Evolutionary conservation across 1,140 invertebrate species (phyloP).

Genomic region (Hermatobates lingyangjiaoensis): DNA sequence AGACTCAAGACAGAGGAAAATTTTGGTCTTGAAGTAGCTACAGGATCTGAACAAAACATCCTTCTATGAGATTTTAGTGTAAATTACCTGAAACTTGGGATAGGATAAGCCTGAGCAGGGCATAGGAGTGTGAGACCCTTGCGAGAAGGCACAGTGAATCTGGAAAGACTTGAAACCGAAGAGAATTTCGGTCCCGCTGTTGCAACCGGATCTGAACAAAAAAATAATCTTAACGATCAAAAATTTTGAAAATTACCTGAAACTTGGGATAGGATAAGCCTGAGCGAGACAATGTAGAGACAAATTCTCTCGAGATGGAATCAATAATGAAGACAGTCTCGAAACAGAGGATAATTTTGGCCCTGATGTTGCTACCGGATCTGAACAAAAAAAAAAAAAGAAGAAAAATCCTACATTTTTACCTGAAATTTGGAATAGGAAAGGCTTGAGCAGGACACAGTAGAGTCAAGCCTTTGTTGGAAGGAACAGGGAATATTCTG

Average conservation of each 20-base stretch:
- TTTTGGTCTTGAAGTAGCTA: constrained; percentile 46
- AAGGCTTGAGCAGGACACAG: constrained; percentile 39
- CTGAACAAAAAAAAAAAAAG: neutral
- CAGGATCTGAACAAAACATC: constrained; percentile 32
- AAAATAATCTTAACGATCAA: neutral
- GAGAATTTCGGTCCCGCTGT: constrained; percentile 32
- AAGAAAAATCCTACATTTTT: neutral
- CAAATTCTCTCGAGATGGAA: constrained; percentile 26
- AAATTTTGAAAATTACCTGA: constrained; percentile 34
- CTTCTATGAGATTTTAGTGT: neutral
- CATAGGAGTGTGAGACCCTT: constrained; percentile 36
- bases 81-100: constrained; percentile 43
- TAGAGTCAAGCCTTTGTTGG: constrained; percentile 18
- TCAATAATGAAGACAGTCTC: constrained; percentile 26
- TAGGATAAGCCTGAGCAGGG: constrained; percentile 45
- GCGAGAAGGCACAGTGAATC: constrained; percentile 12
- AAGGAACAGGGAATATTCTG: constrained; percentile 21
- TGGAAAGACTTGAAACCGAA: constrained; percentile 8
- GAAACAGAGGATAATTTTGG: constrained; percentile 28
- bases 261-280: constrained; percentile 41
- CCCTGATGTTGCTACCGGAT: constrained; percentile 20
- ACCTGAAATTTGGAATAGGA: constrained; percentile 18
- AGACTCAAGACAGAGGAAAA: constrained; percentile 32
- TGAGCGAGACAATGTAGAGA: constrained; percentile 37
- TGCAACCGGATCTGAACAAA: constrained; percentile 20